A percentile compares a stretch with the other conserved stretches of the same genome.
Evolutionary conservation across 2,888 invertebrate species (phyloP).

Genomic region (Neocrepidodera transversa): DNA sequence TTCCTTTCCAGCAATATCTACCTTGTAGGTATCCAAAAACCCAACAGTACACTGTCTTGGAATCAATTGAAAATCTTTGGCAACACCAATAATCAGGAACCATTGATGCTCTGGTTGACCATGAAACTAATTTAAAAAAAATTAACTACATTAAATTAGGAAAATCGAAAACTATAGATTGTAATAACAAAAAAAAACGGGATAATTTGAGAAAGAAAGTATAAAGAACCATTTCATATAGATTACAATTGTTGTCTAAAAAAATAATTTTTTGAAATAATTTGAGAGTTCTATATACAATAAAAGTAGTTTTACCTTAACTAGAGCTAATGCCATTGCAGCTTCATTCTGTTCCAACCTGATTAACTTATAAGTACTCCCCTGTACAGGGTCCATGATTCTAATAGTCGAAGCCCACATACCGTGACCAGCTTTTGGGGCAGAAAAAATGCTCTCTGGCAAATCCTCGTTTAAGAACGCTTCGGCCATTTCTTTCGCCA

Average conservation of each 20-base stretch:
- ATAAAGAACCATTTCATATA: too few species aligned
- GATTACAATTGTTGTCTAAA: too few species aligned
- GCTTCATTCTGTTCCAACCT: conserved; percentile 96
- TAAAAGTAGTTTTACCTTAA: conserved; percentile 49
- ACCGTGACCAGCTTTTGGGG: conserved; percentile 93
- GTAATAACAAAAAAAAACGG: too few species aligned
- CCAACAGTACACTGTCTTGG: conserved; percentile 85
- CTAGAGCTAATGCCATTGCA: conserved; percentile 84
- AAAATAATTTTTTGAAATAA: too few species aligned
- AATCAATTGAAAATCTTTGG: conserved; percentile 82
- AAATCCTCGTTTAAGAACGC: conserved; percentile 94
- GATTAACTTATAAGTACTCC: conserved; percentile 70
- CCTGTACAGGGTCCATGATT: conserved; percentile 85
- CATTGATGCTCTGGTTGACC: conserved; percentile 59
- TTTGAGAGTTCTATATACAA: too few species aligned
- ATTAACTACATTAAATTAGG: too few species aligned
- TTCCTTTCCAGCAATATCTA: conserved; percentile 78
- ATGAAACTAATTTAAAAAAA: conserved; percentile 55
- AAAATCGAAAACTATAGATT: too few species aligned
- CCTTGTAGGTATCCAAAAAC: conserved; percentile 83
- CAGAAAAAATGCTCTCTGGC: conserved; percentile 92
- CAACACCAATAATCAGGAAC: conserved; percentile 79
- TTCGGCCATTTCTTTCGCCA: conserved; percentile 97
- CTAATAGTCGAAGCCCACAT: conserved; percentile 95
- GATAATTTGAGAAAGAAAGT: too few species aligned